phyloP scores from a whole-genome alignment of 2,113 vertebrate genomes.

The Halcyon malimbica region DNA sequence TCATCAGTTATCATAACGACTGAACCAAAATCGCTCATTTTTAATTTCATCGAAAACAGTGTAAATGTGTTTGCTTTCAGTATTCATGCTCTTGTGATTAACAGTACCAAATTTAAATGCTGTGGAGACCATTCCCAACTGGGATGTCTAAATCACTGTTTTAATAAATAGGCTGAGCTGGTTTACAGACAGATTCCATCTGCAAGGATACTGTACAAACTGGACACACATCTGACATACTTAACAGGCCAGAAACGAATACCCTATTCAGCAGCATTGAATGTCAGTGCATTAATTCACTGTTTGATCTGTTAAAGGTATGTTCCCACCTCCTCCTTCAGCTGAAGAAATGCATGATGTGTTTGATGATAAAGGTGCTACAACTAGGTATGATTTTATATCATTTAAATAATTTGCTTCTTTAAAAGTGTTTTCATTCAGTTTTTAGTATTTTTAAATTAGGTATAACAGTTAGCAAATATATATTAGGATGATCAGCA shows the following conservation, averaged over 20 bases:
- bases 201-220: neutral
- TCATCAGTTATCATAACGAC: neutral
- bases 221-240: neutral
- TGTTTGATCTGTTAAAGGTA: slow-evolving; percentile 67
- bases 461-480: neutral
- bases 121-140: neutral
- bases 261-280: neutral
- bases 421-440: neutral
- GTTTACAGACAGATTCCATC: neutral
- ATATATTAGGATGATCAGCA: neutral
- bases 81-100: neutral
- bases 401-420: neutral
- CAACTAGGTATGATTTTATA: slow-evolving; percentile 74
- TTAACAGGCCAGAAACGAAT: neutral
- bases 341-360: slow-evolving; percentile 90
- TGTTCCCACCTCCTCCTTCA: slow-evolving; percentile 77
- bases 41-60: neutral
- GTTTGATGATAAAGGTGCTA: slow-evolving; percentile 77
- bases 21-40: neutral
- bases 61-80: neutral
- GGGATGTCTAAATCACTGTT: neutral
- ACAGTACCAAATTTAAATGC: neutral
- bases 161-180: neutral
- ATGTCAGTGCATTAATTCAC: neutral
- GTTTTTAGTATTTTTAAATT: neutral